Conservation (phyloP, 2,888 invertebrate genomes). For the Ceramica pisi region DNA sequence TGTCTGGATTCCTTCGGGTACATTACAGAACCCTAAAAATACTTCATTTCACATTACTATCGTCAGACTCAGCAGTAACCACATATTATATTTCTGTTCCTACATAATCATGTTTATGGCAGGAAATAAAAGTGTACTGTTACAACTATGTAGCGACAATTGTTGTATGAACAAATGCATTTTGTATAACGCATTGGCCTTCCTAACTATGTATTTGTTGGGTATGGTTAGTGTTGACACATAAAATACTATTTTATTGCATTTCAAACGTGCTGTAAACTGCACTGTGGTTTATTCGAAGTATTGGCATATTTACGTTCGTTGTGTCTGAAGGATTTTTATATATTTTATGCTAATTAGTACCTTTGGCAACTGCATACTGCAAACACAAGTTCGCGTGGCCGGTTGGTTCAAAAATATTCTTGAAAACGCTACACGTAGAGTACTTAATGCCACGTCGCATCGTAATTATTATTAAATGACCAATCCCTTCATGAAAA, state of each 20-base stretch:
- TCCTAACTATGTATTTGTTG: constrained; percentile 68
- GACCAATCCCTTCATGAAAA: constrained; percentile 28
- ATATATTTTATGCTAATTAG: constrained; percentile 50
- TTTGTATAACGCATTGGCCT: constrained; percentile 63
- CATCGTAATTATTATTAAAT: constrained; percentile 41
- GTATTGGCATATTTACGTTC: constrained; percentile 37
- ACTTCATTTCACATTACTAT: constrained; percentile 19
- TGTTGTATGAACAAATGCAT: constrained; percentile 58
- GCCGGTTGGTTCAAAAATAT: constrained; percentile 52
- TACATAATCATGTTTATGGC: constrained; percentile 46
- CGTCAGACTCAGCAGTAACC: constrained; percentile 12
- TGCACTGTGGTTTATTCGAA: constrained; percentile 41
- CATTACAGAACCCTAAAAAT: no score
- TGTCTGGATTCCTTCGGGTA: no score
- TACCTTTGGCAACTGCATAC: constrained; percentile 20
- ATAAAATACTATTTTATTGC: constrained; percentile 64
- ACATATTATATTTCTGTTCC: constrained; percentile 24
- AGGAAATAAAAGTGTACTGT: constrained; percentile 54
- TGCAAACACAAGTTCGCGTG: constrained; percentile 22
- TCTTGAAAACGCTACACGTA: constrained; percentile 37
- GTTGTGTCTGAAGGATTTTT: constrained; percentile 44
- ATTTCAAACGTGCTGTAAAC: constrained; percentile 45
- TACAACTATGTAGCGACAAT: constrained; percentile 57
- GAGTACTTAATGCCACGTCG: constrained; percentile 28
- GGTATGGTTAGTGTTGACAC: constrained; percentile 77